Evolutionary conservation across 2,113 vertebrate genomes (phyloP), one percentile per base, ranked within the genome.

Genomic region (Cricetomys ansorgei): DNA sequence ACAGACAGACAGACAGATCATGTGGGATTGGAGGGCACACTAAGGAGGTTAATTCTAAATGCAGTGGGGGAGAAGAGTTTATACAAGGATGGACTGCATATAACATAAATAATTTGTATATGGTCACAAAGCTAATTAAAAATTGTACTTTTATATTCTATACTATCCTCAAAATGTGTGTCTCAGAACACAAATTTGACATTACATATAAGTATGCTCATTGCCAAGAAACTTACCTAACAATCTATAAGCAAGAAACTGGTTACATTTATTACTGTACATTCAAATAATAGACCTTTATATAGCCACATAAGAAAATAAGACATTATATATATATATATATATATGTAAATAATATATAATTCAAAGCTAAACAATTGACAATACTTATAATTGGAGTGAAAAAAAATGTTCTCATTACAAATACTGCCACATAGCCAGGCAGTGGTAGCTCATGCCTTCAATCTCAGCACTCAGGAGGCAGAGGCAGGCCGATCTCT

Each of bases 191-290:
- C 59, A 94, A 87, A 37, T 93, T 25, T 64, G 53, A 91, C 27
- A 45, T n/a, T 59, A 45, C n/a, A n/a, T 2, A 2, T n/a, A 75
- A 84, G 19, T 34, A 89, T 57, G 17, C 10, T 69, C 65, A 75
- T 6, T 64, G n/a, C 59, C 72, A 91, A 94, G 77, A 95, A 96
- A 90, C 21, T 34, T 79, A 87, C 13, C 37, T 62, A 91, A 72
- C 83, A 91, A 69, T 89, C 40, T 83, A 85, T 72, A 50, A 87
- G 75, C 37, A 83, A 92, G 21, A 43, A 91, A 75, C 25, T 55
- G 76, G 48, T 3, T 89, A 94, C 88, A 69, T 70, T 77, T 2
- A 11, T 50, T 73, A 92, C 1, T 55, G 48, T 73, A 59, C 53
- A 76, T 9, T n/a, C 12, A 29, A 64, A 79, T 13, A 76, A 87